Base-by-base conservation (phyloP, 2,113 vertebrate genomes). In the Macquaria ambigua region DNA sequence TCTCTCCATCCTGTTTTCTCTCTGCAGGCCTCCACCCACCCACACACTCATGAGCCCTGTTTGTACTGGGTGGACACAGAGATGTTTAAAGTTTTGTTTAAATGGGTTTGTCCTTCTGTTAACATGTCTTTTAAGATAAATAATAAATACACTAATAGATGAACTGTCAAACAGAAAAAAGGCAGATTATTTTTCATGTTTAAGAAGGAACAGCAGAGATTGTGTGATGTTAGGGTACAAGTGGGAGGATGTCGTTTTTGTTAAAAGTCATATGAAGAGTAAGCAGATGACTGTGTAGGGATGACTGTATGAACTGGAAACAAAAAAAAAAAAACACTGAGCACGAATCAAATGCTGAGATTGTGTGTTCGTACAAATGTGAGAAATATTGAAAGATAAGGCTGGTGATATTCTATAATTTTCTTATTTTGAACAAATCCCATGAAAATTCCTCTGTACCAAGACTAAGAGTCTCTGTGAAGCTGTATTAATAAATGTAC, bases 1-100 rank as follows among this genome's bases (percentile, higher is more conserved):
- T 85, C 69, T 81, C 84, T 88, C 85, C 89, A 86, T 87, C 85
- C 90, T 83, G 88, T 92, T 89, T 79, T 81, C 62, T 88, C 91
- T 87, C 89, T 50, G 61, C 73, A 74, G 89, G 39, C 85, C 81
- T 87, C 85, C 83, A 66, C 89, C 88, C 92, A 90, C 87, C 79
- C 56, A 58, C 11, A 34, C 43, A 56, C 83, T 63, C 69, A 61
- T 50, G 84, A 78, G 85, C 48, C 69, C 8, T 23, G 59, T 74
- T 58, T 82, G 75, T 25, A 63, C 83, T 41, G 64, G 56, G 3
- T 10, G 62, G 80, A 87, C 80, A 69, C 58, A 50, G 55, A 79
- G 41, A 80, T 63, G 46, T 70, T 76, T 59, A 62, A 81, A 56
- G 66, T 81, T 79, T 58, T 46, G 70, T 69, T 68, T 55, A 66